phyloP scores from a whole-genome alignment of 2,113 vertebrate species.

The Scatophagus argus region DNA sequence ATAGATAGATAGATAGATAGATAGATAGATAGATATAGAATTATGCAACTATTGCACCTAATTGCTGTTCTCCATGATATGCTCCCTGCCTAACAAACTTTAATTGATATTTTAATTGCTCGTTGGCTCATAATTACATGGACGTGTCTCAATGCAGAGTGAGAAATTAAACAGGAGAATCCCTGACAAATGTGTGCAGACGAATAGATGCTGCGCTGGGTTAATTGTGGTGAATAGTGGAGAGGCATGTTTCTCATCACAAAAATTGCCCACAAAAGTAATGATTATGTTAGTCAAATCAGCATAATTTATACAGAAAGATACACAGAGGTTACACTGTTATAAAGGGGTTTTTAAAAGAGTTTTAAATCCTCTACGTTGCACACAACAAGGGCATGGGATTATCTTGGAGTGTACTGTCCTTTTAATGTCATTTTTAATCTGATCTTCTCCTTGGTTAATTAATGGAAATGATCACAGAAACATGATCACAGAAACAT shows the following conservation, averaged over 20 bases:
- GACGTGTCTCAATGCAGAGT: slow-evolving; percentile 54
- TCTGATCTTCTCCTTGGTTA: neutral
- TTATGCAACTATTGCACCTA: slow-evolving; percentile 13
- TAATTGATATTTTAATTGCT: slow-evolving; percentile 74
- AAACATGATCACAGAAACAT: neutral
- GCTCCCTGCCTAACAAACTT: slow-evolving; percentile 53
- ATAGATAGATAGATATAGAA: slow-evolving; percentile 40
- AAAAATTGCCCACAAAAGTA: slow-evolving; percentile 37
- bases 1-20: slow-evolving; percentile 10
- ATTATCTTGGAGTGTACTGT: neutral
- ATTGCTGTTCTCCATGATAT: slow-evolving; percentile 51
- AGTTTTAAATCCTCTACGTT: neutral
- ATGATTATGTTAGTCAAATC: slow-evolving; percentile 20
- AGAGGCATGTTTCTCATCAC: slow-evolving; percentile 45
- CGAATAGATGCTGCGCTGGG: slow-evolving; percentile 13
- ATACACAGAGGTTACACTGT: neutral
- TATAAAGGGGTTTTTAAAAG: neutral
- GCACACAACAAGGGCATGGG: neutral
- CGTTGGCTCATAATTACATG: slow-evolving; percentile 69
- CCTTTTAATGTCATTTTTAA: neutral
- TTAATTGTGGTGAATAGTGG: slow-evolving; percentile 47
- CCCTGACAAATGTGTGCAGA: slow-evolving; percentile 60
- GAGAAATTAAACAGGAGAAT: slow-evolving; percentile 71
- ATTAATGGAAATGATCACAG: neutral
- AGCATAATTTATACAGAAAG: slow-evolving; percentile 30